Conservation (phyloP, 2,888 invertebrate genomes). For the Resseliella maxima region DNA sequence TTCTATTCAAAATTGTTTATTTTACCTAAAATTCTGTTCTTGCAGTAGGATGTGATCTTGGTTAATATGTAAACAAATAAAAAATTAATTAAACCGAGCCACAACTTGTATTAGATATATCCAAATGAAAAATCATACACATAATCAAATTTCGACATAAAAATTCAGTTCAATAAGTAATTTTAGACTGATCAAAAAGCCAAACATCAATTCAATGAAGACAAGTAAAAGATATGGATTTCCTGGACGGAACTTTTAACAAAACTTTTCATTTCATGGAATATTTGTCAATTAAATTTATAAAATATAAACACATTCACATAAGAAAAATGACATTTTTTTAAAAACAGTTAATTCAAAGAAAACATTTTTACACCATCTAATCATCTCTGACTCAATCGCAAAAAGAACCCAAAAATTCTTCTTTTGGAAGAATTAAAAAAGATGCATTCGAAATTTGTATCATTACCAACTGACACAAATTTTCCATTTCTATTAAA, state of each 20-base stretch:
- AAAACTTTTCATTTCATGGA: too few species aligned
- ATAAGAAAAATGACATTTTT: too few species aligned
- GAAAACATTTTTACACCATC: not conserved
- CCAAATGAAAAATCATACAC: not conserved
- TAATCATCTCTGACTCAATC: not conserved
- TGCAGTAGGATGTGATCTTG: slow-evolving; percentile 9
- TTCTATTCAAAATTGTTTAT: not conserved
- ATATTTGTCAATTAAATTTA: too few species aligned
- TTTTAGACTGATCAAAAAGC: not conserved
- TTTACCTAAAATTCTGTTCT: not conserved
- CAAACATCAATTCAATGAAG: too few species aligned
- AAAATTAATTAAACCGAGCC: slow-evolving; percentile 25
- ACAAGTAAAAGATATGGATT: too few species aligned
- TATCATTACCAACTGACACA: too few species aligned
- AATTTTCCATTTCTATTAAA: not conserved
- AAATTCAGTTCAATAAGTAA: not conserved
- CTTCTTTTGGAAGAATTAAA: not conserved
- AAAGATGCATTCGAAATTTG: too few species aligned
- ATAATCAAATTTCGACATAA: not conserved
- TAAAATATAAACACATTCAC: too few species aligned
- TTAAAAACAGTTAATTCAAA: not conserved
- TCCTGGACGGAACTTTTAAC: too few species aligned
- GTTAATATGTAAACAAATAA: slow-evolving; percentile 1
- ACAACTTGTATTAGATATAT: not conserved
- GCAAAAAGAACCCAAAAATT: too few species aligned